Percentiles rank a stretch among this genome's conserved stretches.
These are phyloP conservation scores for Mylabris phalerata DNA, from an alignment of 1,140 invertebrate species.

Conservation along the genomic window DNA sequence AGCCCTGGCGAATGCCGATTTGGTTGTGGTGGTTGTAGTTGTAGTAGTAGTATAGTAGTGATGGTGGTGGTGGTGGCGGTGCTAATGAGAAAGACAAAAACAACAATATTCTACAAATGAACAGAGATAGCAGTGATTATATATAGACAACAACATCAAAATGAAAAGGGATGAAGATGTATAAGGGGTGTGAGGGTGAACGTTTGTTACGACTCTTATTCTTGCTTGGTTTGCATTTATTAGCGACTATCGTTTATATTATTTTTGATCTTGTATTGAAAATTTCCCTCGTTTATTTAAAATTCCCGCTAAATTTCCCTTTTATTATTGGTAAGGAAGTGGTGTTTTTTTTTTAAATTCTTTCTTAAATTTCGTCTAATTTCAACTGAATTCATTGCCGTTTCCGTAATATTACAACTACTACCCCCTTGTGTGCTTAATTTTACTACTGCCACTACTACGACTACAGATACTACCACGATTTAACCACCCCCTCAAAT, in stretches of 20 bases:
- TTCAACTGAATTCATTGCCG: no score
- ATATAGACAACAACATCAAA: neutral
- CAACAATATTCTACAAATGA: neutral
- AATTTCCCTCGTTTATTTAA: no score
- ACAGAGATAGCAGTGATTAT: no score
- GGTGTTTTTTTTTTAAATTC: no score
- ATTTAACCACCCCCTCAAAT: constrained; percentile 1
- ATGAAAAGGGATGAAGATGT: neutral
- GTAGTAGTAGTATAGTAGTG: neutral
- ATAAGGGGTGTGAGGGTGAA: neutral
- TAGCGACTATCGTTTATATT: no score
- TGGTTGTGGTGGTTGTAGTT: constrained; percentile 4
- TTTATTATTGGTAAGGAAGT: no score
- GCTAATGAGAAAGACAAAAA: constrained; percentile 11
- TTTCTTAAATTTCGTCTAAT: no score
- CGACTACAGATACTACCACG: neutral
- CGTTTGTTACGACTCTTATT: constrained; percentile 8
- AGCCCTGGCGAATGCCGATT: constrained; percentile 20
- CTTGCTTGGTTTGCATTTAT: constrained; percentile 4
- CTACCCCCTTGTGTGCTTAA: neutral
- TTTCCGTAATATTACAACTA: no score
- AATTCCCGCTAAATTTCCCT: no score
- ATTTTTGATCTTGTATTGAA: neutral
- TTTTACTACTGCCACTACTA: neutral
- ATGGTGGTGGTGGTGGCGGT: constrained; percentile 2